A percentile compares a stretch with the other conserved stretches of the same genome.
Evolutionary conservation across 2,888 invertebrate genomes (phyloP).

Genomic region (Chironomus riparius): DNA sequence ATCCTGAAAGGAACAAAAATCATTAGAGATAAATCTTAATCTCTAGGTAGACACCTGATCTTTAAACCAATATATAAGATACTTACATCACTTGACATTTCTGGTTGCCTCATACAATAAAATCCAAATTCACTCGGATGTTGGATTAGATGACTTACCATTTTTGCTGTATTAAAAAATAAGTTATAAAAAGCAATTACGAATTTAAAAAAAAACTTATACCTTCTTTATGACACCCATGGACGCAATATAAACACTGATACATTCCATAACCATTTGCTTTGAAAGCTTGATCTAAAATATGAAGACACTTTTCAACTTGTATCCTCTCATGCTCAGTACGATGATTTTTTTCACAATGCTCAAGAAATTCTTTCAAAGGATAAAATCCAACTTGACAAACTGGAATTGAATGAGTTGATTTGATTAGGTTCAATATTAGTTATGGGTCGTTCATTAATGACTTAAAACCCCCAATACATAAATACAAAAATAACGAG

Average conservation of each 20-base stretch:
- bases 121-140: not conserved
- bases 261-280: not conserved
- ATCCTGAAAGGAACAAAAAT: not conserved
- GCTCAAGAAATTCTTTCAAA: not conserved
- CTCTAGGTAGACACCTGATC: no score
- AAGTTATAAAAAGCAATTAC: not conserved
- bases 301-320: not conserved
- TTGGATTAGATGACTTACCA: not conserved
- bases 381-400: not conserved
- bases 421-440: not conserved
- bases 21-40: no score
- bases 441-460: no score
- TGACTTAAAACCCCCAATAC: no score
- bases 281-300: not conserved
- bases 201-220: not conserved
- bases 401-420: not conserved
- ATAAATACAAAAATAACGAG: no score
- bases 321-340: not conserved
- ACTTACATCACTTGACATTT: not conserved
- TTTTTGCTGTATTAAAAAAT: not conserved
- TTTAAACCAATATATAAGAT: not conserved
- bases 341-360: not conserved
- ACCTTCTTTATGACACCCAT: not conserved
- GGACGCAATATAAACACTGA: not conserved
- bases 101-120: not conserved